Percentiles rank a stretch among this genome's conserved stretches.
phyloP scores from a whole-genome alignment of 1,140 invertebrate genomes.

The Sitophilus oryzae region DNA sequence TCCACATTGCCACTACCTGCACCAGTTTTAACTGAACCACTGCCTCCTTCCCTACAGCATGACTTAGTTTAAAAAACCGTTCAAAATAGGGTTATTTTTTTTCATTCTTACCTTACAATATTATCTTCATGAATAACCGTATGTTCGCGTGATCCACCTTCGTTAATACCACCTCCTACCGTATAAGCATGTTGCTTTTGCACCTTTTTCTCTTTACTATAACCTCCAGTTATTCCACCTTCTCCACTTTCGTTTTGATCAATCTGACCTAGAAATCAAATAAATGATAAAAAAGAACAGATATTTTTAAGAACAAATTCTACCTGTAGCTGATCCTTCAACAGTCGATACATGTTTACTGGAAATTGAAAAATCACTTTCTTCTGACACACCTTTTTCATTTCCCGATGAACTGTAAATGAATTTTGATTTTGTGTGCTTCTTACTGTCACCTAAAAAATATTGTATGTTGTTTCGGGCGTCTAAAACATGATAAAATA shows the following conservation, averaged over 20 bases:
- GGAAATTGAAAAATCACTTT: conserved; percentile 9
- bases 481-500: neutral
- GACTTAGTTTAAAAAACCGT: no score
- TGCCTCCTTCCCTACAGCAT: no score
- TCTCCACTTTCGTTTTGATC: neutral
- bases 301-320: neutral
- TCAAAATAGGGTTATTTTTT: no score
- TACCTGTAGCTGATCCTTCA: neutral
- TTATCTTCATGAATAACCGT: neutral
- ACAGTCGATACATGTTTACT: neutral
- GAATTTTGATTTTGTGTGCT: conserved; percentile 7
- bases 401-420: conserved; percentile 18
- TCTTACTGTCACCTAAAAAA: neutral
- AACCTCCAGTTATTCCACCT: conserved; percentile 6
- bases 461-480: no score
- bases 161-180: conserved; percentile 10
- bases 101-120: conserved; percentile 1
- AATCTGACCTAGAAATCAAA: no score
- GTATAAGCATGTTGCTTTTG: conserved; percentile 12
- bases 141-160: no score
- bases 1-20: neutral
- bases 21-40: neutral
- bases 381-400: neutral
- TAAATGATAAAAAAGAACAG: no score
- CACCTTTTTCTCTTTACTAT: conserved; percentile 1